Base-by-base conservation (phyloP, 2,888 invertebrate genomes). In the Lasioglossum calceatum region DNA sequence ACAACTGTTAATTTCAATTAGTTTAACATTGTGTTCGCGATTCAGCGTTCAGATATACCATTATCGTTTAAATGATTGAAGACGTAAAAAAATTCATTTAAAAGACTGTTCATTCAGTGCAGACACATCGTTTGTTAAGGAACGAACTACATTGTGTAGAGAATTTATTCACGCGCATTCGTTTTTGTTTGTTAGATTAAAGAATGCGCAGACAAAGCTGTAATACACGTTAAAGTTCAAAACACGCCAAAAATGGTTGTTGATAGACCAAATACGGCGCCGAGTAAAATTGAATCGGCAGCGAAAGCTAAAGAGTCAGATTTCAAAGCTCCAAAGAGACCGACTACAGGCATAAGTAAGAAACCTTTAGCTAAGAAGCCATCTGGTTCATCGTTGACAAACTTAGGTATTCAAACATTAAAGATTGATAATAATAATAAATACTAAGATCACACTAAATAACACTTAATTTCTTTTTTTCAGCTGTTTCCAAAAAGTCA, bases 151-250 rank as follows among this genome's bases (percentile, higher is more conserved):
- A 3, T 50, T 70, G 14, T 64, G 8, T 10, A n/a, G 5, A 44
- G 47, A 42, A 42, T 79, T 4, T 54, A 70, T 77, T 76, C 27
- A 58, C 71, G 36, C 78, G 27, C 44, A 36, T 70, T 73, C 23
- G 39, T 79, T 85, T 82, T 82, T 75, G 74, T 88, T 85, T 67
- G 2, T n/a, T 87, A 96, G 96, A 98, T 99, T 74, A 98, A 98
- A 95, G 99, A 99, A 94, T 98, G 97, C 93, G 97, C 98, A 91
- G 99, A 99, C 77, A 99, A 99, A 95, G 99, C 99, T 58, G 98
- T 98, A 77, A 98, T 98, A 82, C 96, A 97, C 89, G 97, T 98
- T 5, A 98, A 98, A 95, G 95, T 97, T 23, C 95, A 97, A 0
- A 96, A 96, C 0, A 96, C 96, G 0, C 97, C 97, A 91, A 98